A percentile compares a stretch with the other conserved stretches of the same genome.
Evolutionary conservation across 2,113 vertebrate genomes (phyloP).

Genomic region (Neolamprologus toae): DNA sequence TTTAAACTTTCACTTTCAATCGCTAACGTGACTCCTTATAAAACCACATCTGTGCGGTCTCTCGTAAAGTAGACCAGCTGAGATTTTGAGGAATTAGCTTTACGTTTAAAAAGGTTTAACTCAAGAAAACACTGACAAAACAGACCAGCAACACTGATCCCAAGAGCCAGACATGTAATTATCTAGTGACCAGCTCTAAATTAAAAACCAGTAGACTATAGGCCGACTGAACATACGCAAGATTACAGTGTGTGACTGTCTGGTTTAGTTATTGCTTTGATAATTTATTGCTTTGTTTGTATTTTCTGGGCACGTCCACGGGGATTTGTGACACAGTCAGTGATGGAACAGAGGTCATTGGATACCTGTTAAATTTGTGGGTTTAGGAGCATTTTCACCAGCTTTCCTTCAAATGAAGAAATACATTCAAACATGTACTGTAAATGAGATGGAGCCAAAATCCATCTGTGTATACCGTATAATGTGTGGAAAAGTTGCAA

Average conservation of each 20-base stretch:
- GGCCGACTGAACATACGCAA: background rate
- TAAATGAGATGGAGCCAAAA: background rate
- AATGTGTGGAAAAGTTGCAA: background rate
- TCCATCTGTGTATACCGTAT: background rate
- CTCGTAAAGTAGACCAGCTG: fast-evolving
- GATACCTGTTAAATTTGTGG: background rate
- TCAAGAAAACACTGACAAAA: background rate
- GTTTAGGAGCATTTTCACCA: background rate
- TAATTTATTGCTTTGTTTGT: background rate
- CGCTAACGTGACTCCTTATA: fast-evolving
- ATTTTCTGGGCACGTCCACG: background rate
- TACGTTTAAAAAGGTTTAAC: background rate
- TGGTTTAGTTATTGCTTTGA: background rate
- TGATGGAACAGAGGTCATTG: slow-evolving; percentile 1
- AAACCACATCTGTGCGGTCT: background rate
- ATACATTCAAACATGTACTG: background rate
- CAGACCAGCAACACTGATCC: background rate
- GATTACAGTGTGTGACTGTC: background rate
- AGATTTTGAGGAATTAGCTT: fast-evolving
- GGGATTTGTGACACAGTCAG: background rate
- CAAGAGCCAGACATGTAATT: background rate
- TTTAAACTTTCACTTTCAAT: fast-evolving
- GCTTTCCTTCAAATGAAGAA: background rate
- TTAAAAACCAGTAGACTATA: background rate
- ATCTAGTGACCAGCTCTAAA: slow-evolving; percentile 6